These are phyloP conservation scores for Microtus pennsylvanicus DNA, from an alignment of 2,113 vertebrate species.

Conservation along the genomic window DNA sequence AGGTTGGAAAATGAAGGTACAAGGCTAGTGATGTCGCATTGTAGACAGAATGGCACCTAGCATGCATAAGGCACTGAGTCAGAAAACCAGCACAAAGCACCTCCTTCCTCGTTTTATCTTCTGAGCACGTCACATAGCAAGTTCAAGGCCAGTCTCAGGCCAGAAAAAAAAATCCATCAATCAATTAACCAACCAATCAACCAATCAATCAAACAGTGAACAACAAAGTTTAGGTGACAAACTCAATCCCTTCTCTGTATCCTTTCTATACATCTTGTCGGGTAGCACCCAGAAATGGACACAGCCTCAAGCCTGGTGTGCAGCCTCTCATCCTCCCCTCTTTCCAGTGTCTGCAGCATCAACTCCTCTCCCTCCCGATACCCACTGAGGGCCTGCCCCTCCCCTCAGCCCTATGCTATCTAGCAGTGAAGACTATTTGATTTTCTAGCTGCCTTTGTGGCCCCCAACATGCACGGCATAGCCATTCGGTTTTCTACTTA, in stretches of 20 bases:
- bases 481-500: not conserved
- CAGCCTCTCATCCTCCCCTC: not conserved
- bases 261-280: not conserved
- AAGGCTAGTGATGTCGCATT: not conserved
- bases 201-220: not conserved
- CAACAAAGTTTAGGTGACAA: not conserved
- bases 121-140: not conserved
- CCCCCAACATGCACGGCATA: not conserved
- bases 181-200: not conserved
- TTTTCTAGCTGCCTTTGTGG: not conserved
- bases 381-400: not conserved
- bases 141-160: not conserved
- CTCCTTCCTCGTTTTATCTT: not conserved
- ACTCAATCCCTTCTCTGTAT: not conserved
- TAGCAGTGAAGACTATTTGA: not conserved
- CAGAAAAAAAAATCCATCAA: not conserved
- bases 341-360: accelerated
- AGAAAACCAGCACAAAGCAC: not conserved
- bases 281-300: not conserved
- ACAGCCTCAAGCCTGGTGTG: not conserved
- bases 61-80: not conserved
- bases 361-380: not conserved
- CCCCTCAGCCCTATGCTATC: accelerated
- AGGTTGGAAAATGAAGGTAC: not conserved
- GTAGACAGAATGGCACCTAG: not conserved